Conservation (phyloP, 2,888 invertebrate genomes). For the Ennomos erosarius region DNA sequence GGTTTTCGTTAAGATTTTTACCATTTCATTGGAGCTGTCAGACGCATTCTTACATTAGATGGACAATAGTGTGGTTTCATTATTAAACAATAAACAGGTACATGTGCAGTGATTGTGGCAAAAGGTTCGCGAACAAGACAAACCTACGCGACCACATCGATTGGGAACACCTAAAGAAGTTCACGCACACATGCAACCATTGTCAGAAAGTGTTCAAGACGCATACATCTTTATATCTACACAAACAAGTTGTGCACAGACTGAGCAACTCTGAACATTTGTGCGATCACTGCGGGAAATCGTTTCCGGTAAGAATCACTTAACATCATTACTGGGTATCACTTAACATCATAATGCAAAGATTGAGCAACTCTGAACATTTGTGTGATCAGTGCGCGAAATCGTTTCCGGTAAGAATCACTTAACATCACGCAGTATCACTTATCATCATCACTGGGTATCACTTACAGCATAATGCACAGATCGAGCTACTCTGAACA, state of each 20-base stretch:
- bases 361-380: too few species aligned
- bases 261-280: slow-evolving; percentile 59
- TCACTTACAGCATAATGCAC: too few species aligned
- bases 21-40: too few species aligned
- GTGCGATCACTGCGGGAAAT: slow-evolving; percentile 74
- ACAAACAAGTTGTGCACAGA: slow-evolving; percentile 68
- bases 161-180: slow-evolving; percentile 76
- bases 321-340: neutral
- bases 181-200: slow-evolving; percentile 56
- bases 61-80: too few species aligned
- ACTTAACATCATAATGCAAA: too few species aligned
- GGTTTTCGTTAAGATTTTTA: too few species aligned
- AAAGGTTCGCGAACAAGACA: slow-evolving; percentile 66
- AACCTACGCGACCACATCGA: slow-evolving; percentile 68
- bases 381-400: too few species aligned
- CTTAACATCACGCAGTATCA: too few species aligned
- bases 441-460: too few species aligned
- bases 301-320: slow-evolving; percentile 59
- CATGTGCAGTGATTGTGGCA: slow-evolving; percentile 74
- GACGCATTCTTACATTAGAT: too few species aligned
- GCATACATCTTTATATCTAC: slow-evolving; percentile 69
- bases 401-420: too few species aligned
- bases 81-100: slow-evolving; percentile 55
- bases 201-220: slow-evolving; percentile 77
- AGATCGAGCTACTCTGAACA: too few species aligned